Percentiles rank a stretch among this genome's conserved stretches.
phyloP scores from a whole-genome alignment of 1,140 invertebrate species.

The Sinonovacula constricta region DNA sequence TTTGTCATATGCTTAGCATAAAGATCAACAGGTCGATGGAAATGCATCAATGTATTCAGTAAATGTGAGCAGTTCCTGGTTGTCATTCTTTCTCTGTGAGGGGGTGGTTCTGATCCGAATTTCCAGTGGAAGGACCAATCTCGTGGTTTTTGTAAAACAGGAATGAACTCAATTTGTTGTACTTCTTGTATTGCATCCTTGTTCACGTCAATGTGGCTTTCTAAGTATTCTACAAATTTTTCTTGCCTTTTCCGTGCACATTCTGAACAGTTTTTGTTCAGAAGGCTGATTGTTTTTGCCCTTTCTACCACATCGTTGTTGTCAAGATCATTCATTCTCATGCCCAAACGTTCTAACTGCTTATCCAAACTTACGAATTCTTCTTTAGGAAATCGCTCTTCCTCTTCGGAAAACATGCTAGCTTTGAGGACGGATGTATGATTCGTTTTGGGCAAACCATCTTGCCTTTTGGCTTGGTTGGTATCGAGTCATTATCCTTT shows the following conservation, averaged over 20 bases:
- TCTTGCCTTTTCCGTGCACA: background rate
- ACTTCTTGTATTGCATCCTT: background rate
- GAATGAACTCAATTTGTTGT: background rate
- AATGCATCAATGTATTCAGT: background rate
- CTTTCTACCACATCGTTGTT: constrained; percentile 3
- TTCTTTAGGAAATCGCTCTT: constrained; percentile 11
- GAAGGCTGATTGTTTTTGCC: background rate
- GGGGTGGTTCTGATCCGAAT: background rate
- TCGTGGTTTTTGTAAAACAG: constrained; percentile 10
- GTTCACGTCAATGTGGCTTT: background rate
- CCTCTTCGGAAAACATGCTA: background rate
- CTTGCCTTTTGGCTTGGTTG: background rate
- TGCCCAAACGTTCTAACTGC: background rate
- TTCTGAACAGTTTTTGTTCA: background rate
- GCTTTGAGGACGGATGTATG: background rate
- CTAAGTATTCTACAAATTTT: background rate
- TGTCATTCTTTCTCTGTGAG: background rate
- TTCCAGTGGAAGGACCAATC: constrained; percentile 21
- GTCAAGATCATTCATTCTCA: background rate
- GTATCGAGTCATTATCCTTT: background rate
- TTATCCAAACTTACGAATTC: background rate
- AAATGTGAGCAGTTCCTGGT: background rate
- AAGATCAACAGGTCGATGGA: background rate
- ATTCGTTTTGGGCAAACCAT: constrained; percentile 5
- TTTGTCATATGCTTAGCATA: background rate